These are phyloP conservation scores for human (Homo sapiens) DNA, from an alignment of 2,113 vertebrate species.

Conservation along the genomic window DNA sequence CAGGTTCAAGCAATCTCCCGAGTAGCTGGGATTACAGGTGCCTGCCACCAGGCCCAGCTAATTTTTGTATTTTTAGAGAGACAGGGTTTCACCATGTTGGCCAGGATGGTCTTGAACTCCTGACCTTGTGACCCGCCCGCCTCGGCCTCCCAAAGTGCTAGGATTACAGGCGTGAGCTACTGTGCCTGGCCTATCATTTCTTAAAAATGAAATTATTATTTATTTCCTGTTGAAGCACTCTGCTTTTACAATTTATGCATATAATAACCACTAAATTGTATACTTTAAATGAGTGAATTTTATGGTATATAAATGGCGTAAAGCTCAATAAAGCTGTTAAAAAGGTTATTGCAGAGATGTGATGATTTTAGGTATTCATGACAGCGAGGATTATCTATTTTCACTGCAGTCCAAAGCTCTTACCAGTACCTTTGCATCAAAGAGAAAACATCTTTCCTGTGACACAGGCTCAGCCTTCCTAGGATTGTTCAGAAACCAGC, in stretches of 20 bases:
- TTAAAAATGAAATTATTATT: background rate
- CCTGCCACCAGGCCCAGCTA: too few relatives aligned
- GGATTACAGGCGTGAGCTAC: too few relatives aligned
- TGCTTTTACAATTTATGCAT: background rate
- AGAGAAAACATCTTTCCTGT: background rate
- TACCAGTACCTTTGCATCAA: background rate
- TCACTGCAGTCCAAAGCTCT: background rate
- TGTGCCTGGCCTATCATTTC: background rate
- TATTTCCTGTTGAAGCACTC: background rate
- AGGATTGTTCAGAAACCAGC: too few relatives aligned
- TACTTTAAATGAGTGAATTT: background rate
- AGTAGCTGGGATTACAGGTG: too few relatives aligned
- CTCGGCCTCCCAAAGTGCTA: too few relatives aligned
- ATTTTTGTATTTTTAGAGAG: too few relatives aligned
- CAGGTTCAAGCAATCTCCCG: too few relatives aligned
- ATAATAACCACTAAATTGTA: background rate
- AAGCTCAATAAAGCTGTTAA: slow-evolving; percentile 21
- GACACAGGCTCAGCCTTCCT: background rate
- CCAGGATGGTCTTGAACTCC: too few relatives aligned
- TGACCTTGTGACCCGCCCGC: too few relatives aligned
- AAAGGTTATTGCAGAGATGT: background rate
- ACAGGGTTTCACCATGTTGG: too few relatives aligned
- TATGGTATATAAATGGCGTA: background rate
- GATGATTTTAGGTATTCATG: background rate
- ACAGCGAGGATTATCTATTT: background rate